Evolutionary conservation across 1,140 invertebrate species (phyloP), one percentile per base, ranked within the genome.

Genomic region (Diachasmimorpha longicaudata): DNA sequence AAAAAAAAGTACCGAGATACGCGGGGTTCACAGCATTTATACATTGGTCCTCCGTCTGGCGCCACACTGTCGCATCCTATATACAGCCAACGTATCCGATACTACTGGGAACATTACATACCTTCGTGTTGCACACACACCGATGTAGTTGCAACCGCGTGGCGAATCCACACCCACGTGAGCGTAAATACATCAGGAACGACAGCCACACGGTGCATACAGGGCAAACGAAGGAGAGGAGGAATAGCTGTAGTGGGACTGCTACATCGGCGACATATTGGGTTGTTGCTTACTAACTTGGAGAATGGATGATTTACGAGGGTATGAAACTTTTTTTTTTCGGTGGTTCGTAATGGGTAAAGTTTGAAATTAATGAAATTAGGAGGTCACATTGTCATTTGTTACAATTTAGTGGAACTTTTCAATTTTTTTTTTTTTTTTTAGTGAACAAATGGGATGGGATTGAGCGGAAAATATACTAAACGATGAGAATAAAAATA

Each of bases 1-100:
- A 13, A 63, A 23, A 63, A 63, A 23, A 63, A 63, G 19, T 52
- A 1, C 21, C 6, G 23, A 63, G 58, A 63, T 63, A 63, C 58
- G 58, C 58, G 23, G 23, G 58, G 11, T 63, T 63, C 58, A 63
- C 19, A 63, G 58, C 23, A 14, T 23, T 63, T 25, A 25, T 63
- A 63, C 58, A 63, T 3, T 13, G 58, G 21, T 63, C 23, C 31
- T 11, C 19, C 36, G 71, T 16, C 71, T 73, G 71, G 71, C 71
- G 71, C 71, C 71, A 16, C 25, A 58, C 52, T 73, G 71, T 73
- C 71, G 71, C 71, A 58, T 73, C 71, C 52, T 72, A 63, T 72
- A 72, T 72, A 42, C 71, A 63, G 71, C 9, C 46, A 66, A 44
- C 71, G 37, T 63, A 42, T 73, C 71, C 19, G 58, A 63, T 63